These are phyloP conservation scores for Muntiacus muntjak DNA, from an alignment of 2,113 vertebrate species.

Conservation along the genomic window DNA sequence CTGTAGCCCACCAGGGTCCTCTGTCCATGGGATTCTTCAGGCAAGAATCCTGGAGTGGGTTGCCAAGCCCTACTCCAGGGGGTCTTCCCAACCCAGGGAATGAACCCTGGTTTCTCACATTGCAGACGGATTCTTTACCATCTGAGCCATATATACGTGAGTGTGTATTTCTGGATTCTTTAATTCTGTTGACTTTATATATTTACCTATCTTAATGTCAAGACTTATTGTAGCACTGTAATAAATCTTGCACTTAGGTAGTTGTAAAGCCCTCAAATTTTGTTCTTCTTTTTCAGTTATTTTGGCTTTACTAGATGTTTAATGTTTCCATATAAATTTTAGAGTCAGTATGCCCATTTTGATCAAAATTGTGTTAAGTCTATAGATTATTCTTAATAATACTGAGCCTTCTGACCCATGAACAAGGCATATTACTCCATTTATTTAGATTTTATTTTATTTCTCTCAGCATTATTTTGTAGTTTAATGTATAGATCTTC, in stretches of 20 bases:
- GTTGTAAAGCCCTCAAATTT: not conserved
- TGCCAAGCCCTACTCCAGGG: not conserved
- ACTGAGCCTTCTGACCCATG: not conserved
- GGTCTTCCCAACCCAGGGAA: not conserved
- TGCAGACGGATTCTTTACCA: not conserved
- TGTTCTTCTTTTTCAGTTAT: not conserved
- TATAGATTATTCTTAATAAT: not conserved
- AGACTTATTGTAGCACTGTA: not conserved
- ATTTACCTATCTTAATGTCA: not conserved
- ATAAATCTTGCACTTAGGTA: not conserved
- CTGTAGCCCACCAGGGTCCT: not conserved
- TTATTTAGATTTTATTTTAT: not conserved
- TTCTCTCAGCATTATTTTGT: constrained; percentile 1
- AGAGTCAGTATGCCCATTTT: not conserved
- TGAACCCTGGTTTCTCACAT: not conserved
- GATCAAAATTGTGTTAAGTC: not conserved
- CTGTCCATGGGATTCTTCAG: not conserved
- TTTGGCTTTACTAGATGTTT: not conserved
- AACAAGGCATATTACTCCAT: not conserved
- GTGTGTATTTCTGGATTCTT: not conserved
- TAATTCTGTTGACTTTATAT: not conserved
- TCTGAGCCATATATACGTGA: not conserved
- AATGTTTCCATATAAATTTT: not conserved
- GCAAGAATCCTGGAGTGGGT: not conserved
- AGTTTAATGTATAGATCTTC: not conserved